Base-by-base conservation (phyloP, 2,888 invertebrate genomes). In the Phoenoteleia sp. region DNA sequence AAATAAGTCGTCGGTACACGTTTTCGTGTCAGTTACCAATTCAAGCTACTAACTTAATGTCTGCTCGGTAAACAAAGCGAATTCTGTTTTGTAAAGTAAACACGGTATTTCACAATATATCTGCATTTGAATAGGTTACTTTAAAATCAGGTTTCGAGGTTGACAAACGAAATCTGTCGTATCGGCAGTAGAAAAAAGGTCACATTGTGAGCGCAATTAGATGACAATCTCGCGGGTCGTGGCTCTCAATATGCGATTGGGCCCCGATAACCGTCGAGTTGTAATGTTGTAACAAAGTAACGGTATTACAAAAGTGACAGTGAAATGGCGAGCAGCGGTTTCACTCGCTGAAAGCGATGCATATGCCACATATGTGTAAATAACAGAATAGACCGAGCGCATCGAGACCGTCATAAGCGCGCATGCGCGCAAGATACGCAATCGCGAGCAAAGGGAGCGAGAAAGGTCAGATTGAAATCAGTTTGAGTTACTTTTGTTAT, bases 291-390 rank as follows among this genome's bases (percentile, higher is more conserved):
- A 81, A 75, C 85, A 66, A 75, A 69, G 49, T 75, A 91, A 91
- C 92, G 92, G 91, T 89, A 92, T 91, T 92, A 91, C 91, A 92
- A 92, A 92, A 92, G 91, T 91, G 92, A 92, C 92, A 91, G 92
- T 92, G 91, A 91, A 91, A 90, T 89, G 90, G 89, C 89, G 88
- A 87, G 87, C 82, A 75, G 86, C 82, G 87, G 90, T 91, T 91
- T 91, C 91, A 90, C 91, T 90, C 87, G 87, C 86, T 88, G 90
- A 90, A 91, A 90, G 90, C 90, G 91, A 91, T 89, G 89, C 90
- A 87, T 64, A 29, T 82, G 87, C 84, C 79, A 86, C 86, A 75
- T 87, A 87, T 80, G 86, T 80, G 80, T 84, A 81, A 82, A 64
- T 75, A 67, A 74, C 74, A 71, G 67, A 86, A 84, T 58, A 81